Conservation (phyloP, 2,113 vertebrate species). For the Bos javanicus region DNA sequence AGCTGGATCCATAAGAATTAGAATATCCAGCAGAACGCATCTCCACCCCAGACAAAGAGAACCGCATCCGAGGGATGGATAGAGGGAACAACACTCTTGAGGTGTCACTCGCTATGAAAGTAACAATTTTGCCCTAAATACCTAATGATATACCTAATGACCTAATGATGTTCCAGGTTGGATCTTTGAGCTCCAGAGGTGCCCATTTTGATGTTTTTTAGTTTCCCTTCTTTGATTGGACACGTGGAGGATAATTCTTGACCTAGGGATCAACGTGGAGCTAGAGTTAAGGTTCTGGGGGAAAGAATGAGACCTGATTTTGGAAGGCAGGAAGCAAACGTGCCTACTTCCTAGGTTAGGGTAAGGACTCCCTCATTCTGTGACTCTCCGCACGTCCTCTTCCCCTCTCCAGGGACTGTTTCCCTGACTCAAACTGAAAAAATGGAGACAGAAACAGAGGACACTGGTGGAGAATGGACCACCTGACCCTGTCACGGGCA, state of each 20-base stretch:
- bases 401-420: not conserved
- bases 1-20: not conserved
- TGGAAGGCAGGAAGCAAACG: not conserved
- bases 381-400: not conserved
- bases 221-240: not conserved
- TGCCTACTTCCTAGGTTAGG: not conserved
- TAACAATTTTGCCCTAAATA: not conserved
- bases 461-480: accelerated
- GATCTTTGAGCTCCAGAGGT: not conserved
- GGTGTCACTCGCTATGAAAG: not conserved
- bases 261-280: not conserved
- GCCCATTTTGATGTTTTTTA: not conserved
- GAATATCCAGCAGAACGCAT: accelerated
- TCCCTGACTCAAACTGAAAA: not conserved
- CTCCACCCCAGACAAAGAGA: not conserved
- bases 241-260: not conserved
- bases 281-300: not conserved
- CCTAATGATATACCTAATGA: too few species aligned
- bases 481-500: not conserved
- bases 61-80: accelerated
- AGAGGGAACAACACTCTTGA: accelerated
- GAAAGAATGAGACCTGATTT: not conserved
- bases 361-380: not conserved
- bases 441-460: not conserved
- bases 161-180: not conserved